phyloP scores from a whole-genome alignment of 1,140 invertebrate genomes.

The Amyelois transitella region DNA sequence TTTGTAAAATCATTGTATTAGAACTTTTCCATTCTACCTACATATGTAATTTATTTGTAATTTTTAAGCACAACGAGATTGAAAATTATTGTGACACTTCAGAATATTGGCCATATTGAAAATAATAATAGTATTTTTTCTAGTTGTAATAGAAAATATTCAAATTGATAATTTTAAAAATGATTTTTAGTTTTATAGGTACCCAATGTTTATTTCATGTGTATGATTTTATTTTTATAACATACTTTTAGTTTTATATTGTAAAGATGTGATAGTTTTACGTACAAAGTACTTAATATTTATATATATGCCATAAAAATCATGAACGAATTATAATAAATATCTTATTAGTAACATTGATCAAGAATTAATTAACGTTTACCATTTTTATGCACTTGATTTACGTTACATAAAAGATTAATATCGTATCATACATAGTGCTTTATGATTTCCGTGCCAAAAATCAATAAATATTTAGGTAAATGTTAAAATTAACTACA shows the following conservation, averaged over 20 bases:
- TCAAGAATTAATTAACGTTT: neutral
- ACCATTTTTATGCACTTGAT: neutral
- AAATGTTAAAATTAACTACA: no score
- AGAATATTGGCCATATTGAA: neutral
- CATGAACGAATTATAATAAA: constrained; percentile 18
- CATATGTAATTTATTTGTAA: neutral
- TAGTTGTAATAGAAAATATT: neutral
- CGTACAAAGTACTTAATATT: constrained; percentile 65
- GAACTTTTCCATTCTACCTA: neutral
- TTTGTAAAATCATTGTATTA: neutral
- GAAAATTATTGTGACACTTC: neutral
- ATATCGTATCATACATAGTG: neutral
- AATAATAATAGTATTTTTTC: neutral
- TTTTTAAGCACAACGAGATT: neutral
- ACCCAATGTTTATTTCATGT: neutral
- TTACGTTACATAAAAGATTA: neutral
- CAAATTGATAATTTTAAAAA: neutral
- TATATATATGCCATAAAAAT: constrained; percentile 34
- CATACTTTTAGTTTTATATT: constrained; percentile 5
- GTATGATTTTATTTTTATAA: constrained; percentile 13
- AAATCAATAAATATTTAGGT: constrained; percentile 3
- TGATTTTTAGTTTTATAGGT: neutral
- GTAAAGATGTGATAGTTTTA: constrained; percentile 8
- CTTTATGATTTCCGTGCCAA: constrained; percentile 15
- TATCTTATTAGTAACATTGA: no score